Conservation (phyloP, 2,113 vertebrate species). For the Eira barbara region DNA sequence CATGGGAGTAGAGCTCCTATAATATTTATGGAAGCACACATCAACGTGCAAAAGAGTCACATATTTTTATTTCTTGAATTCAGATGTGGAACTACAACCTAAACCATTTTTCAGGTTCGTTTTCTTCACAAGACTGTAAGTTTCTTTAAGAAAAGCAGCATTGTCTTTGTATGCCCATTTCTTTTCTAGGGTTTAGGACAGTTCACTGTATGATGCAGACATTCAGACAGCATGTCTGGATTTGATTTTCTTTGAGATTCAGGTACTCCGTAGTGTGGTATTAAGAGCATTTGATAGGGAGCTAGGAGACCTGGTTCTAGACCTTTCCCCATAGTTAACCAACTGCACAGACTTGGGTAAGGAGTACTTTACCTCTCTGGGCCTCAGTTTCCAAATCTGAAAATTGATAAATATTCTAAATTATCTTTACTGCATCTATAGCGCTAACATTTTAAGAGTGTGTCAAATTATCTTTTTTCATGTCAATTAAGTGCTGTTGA, state of each 20-base stretch:
- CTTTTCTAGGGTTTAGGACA: neutral
- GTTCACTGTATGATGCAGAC: neutral
- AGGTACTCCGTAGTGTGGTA: neutral
- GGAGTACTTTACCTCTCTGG: neutral
- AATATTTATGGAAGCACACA: neutral
- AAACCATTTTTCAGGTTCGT: neutral
- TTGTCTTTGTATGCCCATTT: neutral
- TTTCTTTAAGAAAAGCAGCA: neutral
- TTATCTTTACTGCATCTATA: neutral
- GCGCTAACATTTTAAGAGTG: neutral
- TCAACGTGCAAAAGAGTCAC: neutral
- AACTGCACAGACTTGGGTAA: neutral
- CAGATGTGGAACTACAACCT: neutral
- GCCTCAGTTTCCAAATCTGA: neutral
- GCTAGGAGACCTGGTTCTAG: neutral
- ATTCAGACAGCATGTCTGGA: neutral
- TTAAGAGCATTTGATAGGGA: neutral
- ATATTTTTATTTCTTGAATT: neutral
- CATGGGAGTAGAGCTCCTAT: neutral
- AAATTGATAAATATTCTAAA: neutral
- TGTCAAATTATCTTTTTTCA: neutral
- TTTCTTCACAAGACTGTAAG: neutral
- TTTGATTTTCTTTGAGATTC: neutral
- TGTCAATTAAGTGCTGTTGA: neutral
- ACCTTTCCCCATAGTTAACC: neutral